Evolutionary conservation across 1,140 invertebrate genomes (phyloP), one percentile per base, ranked within the genome.

Genomic region (Lepidurus arcticus): DNA sequence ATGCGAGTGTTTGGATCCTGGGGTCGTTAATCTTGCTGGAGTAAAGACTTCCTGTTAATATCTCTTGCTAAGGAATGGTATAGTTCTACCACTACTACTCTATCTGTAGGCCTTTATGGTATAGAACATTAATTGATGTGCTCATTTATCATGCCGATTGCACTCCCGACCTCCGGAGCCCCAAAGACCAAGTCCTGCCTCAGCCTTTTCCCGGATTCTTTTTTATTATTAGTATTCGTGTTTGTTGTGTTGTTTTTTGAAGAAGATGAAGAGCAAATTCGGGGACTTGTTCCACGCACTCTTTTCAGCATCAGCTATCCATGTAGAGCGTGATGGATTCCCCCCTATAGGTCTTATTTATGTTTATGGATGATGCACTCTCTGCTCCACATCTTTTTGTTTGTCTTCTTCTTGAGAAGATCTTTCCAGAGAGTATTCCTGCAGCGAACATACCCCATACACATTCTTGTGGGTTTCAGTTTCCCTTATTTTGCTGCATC

Each of bases 61-160:
- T 65, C 9, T 65, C 7, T 21, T 21, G 16, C 7, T 13, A n/a
- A 9, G 53, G 21, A 65, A 65, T 65, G 53, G 53, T 13, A 65
- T 11, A n/a, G 53, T 65, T n/a, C 16, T 21, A 65, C 53, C 21
- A 65, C 7, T 21, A 13, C 53, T 65, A 13, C 13, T 9, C 16
- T 9, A 65, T 65, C 8, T 65, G 16, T 1, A 21, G 21, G n/a
- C 4, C 21, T 21, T 65, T 0, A 1, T 13, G 21, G 16, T 21
- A 16, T 65, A 21, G 53, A 21, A 65, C 8, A 65, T n/a, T 65
- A 65, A 65, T 65, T 9, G 53, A 65, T 65, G 53, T 13, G 53
- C 53, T 65, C 53, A 65, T 65, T 9, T 65, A 65, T 65, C 53
- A 65, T 65, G n/a, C 53, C 21, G 53, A 65, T 65, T 65, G 53